Conservation (phyloP, 2,113 vertebrate genomes). For the Willisornis vidua region DNA sequence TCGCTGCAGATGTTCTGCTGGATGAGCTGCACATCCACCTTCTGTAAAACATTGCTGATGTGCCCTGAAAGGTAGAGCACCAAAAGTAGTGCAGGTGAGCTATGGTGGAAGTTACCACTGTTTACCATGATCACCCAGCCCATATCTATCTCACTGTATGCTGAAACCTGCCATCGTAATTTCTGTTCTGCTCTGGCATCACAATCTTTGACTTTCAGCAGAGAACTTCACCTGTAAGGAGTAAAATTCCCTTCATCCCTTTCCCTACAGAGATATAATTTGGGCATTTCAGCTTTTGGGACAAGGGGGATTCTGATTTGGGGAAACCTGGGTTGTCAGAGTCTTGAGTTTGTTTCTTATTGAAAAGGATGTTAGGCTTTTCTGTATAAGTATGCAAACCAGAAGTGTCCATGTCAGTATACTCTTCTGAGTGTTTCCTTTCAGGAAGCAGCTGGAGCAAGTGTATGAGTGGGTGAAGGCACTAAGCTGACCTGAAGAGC, state of each 20-base stretch:
- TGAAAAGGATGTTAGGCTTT: background rate
- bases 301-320: background rate
- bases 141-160: background rate
- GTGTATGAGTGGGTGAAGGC: background rate
- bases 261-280: background rate
- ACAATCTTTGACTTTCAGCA: background rate
- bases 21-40: slow-evolving; percentile 85
- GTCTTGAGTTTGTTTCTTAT: background rate
- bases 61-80: slow-evolving; percentile 68
- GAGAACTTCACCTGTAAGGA: background rate
- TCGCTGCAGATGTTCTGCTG: slow-evolving; percentile 85
- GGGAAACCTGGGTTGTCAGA: background rate
- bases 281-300: background rate
- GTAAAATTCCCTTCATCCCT: background rate
- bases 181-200: background rate
- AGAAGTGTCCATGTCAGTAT: background rate
- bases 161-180: background rate
- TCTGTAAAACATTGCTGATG: slow-evolving; percentile 84
- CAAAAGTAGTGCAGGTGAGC: background rate
- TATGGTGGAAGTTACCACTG: background rate
- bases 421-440: background rate
- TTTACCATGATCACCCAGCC: background rate
- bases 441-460: background rate
- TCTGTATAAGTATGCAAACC: background rate
- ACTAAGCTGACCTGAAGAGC: background rate